phyloP scores from a whole-genome alignment of 92 coral and sea anemone species.

The Desmophyllum pertusum region DNA sequence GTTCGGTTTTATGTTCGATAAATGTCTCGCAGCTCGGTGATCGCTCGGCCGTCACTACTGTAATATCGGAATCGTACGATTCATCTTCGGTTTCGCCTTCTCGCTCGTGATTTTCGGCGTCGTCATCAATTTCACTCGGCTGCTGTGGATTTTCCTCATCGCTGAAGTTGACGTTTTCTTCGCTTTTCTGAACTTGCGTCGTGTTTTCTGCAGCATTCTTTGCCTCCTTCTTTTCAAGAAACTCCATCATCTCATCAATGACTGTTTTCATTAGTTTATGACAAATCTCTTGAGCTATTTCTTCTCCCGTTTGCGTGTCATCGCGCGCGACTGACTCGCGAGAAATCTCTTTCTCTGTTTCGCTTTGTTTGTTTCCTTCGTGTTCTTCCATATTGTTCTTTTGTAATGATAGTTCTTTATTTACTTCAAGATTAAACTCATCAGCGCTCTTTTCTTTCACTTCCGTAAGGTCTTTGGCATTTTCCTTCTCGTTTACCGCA shows the following conservation, averaged over 20 bases:
- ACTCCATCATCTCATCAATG: conserved; percentile 2
- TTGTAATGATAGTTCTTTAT: conserved; percentile 13
- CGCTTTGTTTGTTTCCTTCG: conserved; percentile 14
- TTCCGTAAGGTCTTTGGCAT: not conserved
- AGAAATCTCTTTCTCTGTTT: not conserved
- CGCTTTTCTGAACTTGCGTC: not conserved
- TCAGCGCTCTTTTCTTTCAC: not conserved
- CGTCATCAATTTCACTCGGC: not conserved
- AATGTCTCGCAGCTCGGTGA: not conserved
- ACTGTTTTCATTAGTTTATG: not conserved
- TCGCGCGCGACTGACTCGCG: not conserved
- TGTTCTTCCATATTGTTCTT: conserved; percentile 16
- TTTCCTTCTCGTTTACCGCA: not conserved
- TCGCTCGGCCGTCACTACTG: conserved; percentile 19
- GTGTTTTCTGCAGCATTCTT: not conserved
- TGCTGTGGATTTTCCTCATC: not conserved
- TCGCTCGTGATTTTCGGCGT: not conserved
- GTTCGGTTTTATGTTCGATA: not conserved
- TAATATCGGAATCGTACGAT: conserved; percentile 27
- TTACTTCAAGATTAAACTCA: not conserved
- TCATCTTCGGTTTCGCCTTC: conserved; percentile 11
- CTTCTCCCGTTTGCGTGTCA: conserved; percentile 13
- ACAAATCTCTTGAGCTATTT: not conserved
- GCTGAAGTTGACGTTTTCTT: not conserved
- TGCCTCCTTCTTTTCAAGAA: conserved; percentile 4